Base-by-base conservation (phyloP, 2,888 invertebrate species). In the Drosophila birchii region DNA sequence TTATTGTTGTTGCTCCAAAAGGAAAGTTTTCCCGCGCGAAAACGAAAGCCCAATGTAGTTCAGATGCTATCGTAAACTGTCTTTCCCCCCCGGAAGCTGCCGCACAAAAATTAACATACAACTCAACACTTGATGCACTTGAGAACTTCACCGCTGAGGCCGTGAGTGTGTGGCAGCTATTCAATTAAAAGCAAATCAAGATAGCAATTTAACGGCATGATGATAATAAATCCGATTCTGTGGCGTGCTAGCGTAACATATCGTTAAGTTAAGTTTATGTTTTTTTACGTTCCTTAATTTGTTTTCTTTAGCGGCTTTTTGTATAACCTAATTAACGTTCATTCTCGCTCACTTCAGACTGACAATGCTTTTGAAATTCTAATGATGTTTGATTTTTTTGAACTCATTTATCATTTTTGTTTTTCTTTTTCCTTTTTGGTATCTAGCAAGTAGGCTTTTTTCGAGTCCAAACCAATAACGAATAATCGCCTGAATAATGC, bases 401-500 rank as follows among this genome's bases (percentile, higher is more conserved):
- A 26, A 56, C 38, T 69, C 70, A 57, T 68, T 69, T 68, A 57
- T 68, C 67, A 68, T 69, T 56, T 45, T 47, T 38, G n/a, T 54
- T 12, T 67, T 60, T 32, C n/a, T n/a, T n/a, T n/a, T n/a, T n/a
- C n/a, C n/a, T 12, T 67, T 61, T 18, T 23, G 41, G 32, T n/a
- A 32, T 41, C 55, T 44, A 23, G 12, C n/a, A 54, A 20, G 18
- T 2, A 34, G 11, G 3, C 41, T 34, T 36, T 34, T 36, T 62
- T 47, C 26, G 49, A 36, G 26, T 43, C 34, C 34, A 5, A 11
- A 36, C 47, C 44, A 54, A 67, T 67, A 39, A 62, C 39, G 34
- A 62, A 64, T 49, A 62, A 62, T 63, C 38, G 45, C 34, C 20
- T 43, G 59, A 76, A 84, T 75, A 86, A 82, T 78, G 43, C 20